Percentiles rank a stretch among this genome's conserved stretches.
phyloP scores from a whole-genome alignment of 2,888 invertebrate genomes.

The Acleris sparsana region DNA sequence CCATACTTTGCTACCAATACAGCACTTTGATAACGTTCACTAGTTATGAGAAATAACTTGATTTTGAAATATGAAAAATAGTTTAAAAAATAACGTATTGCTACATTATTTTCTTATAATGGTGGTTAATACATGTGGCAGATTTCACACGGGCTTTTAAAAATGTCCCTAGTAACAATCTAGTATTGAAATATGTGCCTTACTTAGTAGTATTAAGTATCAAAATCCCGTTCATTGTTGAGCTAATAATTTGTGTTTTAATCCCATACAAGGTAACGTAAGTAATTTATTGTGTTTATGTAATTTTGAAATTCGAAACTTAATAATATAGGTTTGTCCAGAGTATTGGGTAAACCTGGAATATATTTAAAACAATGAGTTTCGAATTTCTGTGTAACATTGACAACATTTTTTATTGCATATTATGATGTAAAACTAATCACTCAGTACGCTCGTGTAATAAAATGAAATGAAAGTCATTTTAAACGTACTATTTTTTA shows the following conservation, averaged over 20 bases:
- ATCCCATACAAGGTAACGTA: constrained; percentile 27
- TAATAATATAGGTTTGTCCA: not conserved
- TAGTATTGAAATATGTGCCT: constrained; percentile 13
- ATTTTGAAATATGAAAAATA: no score
- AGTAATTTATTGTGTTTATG: constrained; percentile 29
- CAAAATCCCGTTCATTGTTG: constrained; percentile 28
- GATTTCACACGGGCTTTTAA: constrained; percentile 21
- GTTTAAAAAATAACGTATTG: no score
- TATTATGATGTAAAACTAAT: no score
- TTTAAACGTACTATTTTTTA: no score
- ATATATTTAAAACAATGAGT: not conserved
- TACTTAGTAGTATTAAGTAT: constrained; percentile 35
- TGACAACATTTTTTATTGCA: not conserved
- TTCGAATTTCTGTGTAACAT: not conserved
- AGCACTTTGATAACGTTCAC: no score
- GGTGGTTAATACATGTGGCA: constrained; percentile 1
- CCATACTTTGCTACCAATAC: no score
- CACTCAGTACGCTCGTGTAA: no score
- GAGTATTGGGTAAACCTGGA: not conserved
- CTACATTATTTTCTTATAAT: no score
- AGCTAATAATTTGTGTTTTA: constrained; percentile 39
- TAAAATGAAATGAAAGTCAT: no score
- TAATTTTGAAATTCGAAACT: constrained; percentile 24
- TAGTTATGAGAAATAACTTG: no score
- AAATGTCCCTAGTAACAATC: constrained; percentile 38